Conservation (phyloP, 1,140 invertebrate genomes). For the Teleopsis dalmanni region DNA sequence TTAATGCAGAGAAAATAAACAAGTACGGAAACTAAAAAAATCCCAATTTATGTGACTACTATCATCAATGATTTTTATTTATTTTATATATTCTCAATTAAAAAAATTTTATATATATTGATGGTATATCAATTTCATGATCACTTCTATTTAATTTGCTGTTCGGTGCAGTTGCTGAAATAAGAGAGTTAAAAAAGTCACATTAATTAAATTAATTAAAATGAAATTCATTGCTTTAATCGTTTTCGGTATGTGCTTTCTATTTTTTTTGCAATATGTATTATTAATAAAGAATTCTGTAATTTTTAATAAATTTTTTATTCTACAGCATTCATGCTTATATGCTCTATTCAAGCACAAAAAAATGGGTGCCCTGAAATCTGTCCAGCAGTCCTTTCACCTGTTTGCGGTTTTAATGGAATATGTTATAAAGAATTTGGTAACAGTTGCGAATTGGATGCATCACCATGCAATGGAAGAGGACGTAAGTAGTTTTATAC, state of each 20-base stretch:
- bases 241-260: neutral
- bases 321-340: neutral
- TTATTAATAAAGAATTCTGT: neutral
- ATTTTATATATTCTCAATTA: too few species aligned
- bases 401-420: constrained; percentile 5
- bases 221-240: constrained; percentile 1
- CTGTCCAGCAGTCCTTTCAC: constrained; percentile 1
- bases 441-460: neutral
- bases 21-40: too few species aligned
- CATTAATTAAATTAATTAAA: too few species aligned
- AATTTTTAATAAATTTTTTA: neutral
- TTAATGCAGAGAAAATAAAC: too few species aligned
- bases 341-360: neutral
- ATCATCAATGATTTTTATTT: too few species aligned
- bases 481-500: neutral
- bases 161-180: too few species aligned
- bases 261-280: neutral
- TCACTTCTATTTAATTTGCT: too few species aligned
- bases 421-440: neutral
- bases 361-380: neutral
- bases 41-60: too few species aligned
- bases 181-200: too few species aligned
- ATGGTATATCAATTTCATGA: too few species aligned
- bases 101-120: too few species aligned
- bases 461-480: neutral